Base-by-base conservation (phyloP, 2,113 vertebrate genomes). In the Sander vitreus region DNA sequence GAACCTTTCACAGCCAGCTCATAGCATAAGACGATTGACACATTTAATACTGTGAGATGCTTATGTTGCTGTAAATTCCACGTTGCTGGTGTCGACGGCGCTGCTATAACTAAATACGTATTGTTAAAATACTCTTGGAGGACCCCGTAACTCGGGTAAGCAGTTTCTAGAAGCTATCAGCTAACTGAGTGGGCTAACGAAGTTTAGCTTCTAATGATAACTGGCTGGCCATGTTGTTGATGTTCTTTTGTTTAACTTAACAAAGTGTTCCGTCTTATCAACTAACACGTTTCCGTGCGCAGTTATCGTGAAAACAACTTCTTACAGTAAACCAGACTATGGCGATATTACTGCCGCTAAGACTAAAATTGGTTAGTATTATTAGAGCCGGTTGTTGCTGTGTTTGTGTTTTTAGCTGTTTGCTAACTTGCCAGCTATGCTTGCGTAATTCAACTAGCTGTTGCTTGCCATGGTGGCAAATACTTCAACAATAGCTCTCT, bases 321-420 rank as follows among this genome's bases (percentile, higher is more conserved):
- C 0, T 19, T 33, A 5, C 7, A n/a, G 12, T 30, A 0, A 4
- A 6, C 7, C 0, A n/a, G 3, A 18, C 3, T 8, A 1, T 18
- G 6, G 6, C 0, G 0, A 14, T n/a, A 13, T 15, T 11, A 1
- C 15, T 27, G 7, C 0, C 4, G 0, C 5, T 5, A 6, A 45
- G 15, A 3, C 2, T 36, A 4, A 27, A 39, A 23, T 13, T 30
- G 6, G 3, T 9, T 9, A 2, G 14, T 39, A 70, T 4, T 16
- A 1, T 51, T 68, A 14, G 4, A 21, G 68, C 68, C 75, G 58
- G 73, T 39, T 72, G 50, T 33, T 18, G 45, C 27, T 68, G 80
- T 57, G 51, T 89, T 88, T 77, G 67, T 92, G 88, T 86, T 91
- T 87, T 85, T 89, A 90, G 77, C 89, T 60, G 73, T 75, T 70